These are phyloP conservation scores for Aradophagus sp. DNA, from an alignment of 1,140 invertebrate species.

Conservation along the genomic window DNA sequence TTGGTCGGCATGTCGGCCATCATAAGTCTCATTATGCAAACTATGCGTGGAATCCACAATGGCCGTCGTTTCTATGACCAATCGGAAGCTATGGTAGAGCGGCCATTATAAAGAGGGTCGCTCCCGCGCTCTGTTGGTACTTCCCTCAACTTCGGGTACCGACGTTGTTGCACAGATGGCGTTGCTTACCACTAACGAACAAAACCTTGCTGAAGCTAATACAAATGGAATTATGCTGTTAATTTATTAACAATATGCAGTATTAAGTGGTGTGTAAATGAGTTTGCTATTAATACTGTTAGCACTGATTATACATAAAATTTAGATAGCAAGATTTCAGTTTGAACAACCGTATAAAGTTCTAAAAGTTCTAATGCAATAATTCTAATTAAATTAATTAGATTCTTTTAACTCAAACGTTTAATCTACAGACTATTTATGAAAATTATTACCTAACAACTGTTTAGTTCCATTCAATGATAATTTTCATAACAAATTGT, in stretches of 20 bases:
- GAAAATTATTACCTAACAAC: too few species aligned
- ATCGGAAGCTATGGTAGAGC: constrained; percentile 57
- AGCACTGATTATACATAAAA: too few species aligned
- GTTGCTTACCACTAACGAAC: constrained; percentile 46
- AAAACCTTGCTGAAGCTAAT: background rate
- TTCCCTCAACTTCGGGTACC: constrained; percentile 55
- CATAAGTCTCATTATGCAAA: constrained; percentile 69
- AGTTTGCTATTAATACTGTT: too few species aligned
- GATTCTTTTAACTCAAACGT: too few species aligned
- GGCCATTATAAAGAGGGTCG: constrained; percentile 65
- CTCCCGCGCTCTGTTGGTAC: constrained; percentile 64
- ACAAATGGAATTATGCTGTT: background rate
- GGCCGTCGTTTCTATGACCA: constrained; percentile 66
- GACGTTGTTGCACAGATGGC: constrained; percentile 62
- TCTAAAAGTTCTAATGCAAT: too few species aligned
- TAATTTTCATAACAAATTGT: too few species aligned
- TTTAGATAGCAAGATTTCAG: too few species aligned
- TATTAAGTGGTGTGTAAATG: too few species aligned
- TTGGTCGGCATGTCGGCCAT: constrained; percentile 70
- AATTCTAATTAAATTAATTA: too few species aligned
- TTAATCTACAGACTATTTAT: too few species aligned
- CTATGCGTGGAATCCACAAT: constrained; percentile 69
- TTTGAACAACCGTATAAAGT: too few species aligned
- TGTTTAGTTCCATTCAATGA: too few species aligned
- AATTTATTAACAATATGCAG: constrained; percentile 3